These are phyloP conservation scores for Trichogramma dendrolimi DNA, from an alignment of 2,888 invertebrate genomes.

Conservation along the genomic window DNA sequence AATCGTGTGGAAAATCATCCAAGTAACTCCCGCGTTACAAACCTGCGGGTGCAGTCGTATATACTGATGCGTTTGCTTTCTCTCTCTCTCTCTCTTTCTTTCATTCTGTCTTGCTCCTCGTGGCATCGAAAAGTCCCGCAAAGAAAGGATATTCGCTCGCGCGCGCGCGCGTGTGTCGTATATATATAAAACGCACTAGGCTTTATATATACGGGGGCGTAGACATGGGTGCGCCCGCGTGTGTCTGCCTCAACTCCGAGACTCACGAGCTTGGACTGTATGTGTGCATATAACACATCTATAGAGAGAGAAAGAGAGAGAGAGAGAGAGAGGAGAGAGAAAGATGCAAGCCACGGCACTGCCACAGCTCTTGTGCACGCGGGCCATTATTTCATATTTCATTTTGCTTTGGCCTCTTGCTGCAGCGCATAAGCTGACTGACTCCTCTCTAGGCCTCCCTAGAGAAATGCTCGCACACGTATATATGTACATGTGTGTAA, in stretches of 20 bases:
- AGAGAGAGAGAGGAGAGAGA: no score
- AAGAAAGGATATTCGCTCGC: background rate
- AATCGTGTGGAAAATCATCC: no score
- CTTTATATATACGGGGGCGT: constrained; percentile 46
- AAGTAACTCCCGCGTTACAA: no score
- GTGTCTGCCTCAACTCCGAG: constrained; percentile 36
- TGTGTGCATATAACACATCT: constrained; percentile 36
- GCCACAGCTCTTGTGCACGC: constrained; percentile 38
- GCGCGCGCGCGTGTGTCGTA: constrained; percentile 24
- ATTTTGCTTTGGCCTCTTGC: constrained; percentile 48
- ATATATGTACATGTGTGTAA: constrained; percentile 14
- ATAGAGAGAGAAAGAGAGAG: no score
- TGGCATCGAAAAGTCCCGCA: no score
- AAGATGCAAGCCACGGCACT: constrained; percentile 36
- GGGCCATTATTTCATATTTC: constrained; percentile 53
- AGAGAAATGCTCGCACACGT: no score
- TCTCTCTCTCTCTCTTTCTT: background rate
- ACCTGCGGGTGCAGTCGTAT: no score
- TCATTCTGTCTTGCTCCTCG: no score
- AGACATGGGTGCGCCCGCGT: constrained; percentile 51
- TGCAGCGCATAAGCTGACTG: constrained; percentile 38
- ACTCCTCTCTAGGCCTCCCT: background rate
- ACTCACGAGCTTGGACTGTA: background rate
- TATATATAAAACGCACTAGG: constrained; percentile 5
- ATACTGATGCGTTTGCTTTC: background rate